phyloP scores from a whole-genome alignment of 2,797 vertebrate species.

The Pterois miles region DNA sequence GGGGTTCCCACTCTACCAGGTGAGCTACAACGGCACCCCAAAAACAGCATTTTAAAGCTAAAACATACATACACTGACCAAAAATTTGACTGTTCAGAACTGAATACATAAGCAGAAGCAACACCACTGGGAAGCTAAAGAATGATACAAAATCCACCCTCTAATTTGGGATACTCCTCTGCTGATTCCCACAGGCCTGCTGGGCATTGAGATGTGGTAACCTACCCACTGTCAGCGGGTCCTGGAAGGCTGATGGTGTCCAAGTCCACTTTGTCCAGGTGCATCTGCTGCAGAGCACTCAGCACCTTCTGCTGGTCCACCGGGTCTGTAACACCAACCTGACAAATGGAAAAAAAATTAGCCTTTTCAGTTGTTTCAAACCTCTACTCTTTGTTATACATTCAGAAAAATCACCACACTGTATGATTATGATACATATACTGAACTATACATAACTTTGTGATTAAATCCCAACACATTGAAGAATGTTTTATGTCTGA shows the following conservation, averaged over 20 bases:
- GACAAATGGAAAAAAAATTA: neutral
- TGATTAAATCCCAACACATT: neutral
- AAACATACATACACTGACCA: no score
- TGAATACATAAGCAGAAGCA: no score
- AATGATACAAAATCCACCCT: no score
- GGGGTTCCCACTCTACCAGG: no score
- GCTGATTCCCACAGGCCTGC: neutral
- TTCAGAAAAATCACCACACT: neutral
- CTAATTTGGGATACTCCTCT: neutral
- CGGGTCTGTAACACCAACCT: slow-evolving; percentile 88
- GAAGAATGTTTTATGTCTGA: no score
- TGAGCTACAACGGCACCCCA: no score
- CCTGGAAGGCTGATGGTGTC: slow-evolving; percentile 78
- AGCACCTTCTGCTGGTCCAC: slow-evolving; percentile 89
- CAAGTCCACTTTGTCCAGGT: slow-evolving; percentile 85
- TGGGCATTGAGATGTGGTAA: neutral
- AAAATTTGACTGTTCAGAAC: no score
- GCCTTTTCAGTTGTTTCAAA: neutral
- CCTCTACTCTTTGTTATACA: neutral
- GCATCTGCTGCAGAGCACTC: slow-evolving; percentile 84
- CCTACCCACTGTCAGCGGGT: slow-evolving; percentile 87
- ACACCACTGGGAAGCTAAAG: no score
- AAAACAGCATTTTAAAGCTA: no score
- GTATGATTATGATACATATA: neutral
- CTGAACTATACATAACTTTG: no score